Base-by-base conservation (phyloP, 2,113 vertebrate species). In the Daphoenositta chrysoptera region DNA sequence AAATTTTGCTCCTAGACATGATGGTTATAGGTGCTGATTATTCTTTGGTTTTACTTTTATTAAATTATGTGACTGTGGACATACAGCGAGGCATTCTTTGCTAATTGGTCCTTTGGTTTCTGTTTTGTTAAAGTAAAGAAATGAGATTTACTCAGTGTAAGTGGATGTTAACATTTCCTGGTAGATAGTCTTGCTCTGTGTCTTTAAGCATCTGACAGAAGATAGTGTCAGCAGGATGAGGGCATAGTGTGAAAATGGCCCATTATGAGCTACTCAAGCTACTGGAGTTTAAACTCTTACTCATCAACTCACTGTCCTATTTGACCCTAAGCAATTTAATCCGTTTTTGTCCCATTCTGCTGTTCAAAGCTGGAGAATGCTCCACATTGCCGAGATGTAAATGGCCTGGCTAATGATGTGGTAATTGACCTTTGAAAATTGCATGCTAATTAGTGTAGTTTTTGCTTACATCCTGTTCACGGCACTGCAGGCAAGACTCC, bases 361-460 rank as follows among this genome's bases (percentile, higher is more conserved):
- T 76, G 33, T 70, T 30, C 73, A 64, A 85, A 88, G 86, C 22
- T 64, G 83, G 33, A 85, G 82, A 82, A 84, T 71, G 58, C 21
- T 85, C 14, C 60, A 51, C 61, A 8, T 45, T 79, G 82, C 65
- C 75, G 78, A 63, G 61, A 71, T 92, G 86, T 87, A 90, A 92
- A 79, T 90, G 47, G 26, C 40, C 58, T 79, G 70, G 60, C 57
- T 94, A 90, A 93, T 68, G 69, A 79, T 63, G 82, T 45, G 69
- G n/a, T 91, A 92, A 90, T 35, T 90, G 75, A 88, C 90, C 75
- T 93, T 82, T 75, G 60, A 75, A 63, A 93, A 66, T 10, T n/a
- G 27, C 58, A 19, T 85, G 51, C 39, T 93, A 85, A 79, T 90
- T 90, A 56, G n/a, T 6, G 6, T 28, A 15, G 56, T 21, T 65